Evolutionary conservation across 2,113 vertebrate genomes (phyloP).

Genomic region (Dendrocopos noguchii): DNA sequence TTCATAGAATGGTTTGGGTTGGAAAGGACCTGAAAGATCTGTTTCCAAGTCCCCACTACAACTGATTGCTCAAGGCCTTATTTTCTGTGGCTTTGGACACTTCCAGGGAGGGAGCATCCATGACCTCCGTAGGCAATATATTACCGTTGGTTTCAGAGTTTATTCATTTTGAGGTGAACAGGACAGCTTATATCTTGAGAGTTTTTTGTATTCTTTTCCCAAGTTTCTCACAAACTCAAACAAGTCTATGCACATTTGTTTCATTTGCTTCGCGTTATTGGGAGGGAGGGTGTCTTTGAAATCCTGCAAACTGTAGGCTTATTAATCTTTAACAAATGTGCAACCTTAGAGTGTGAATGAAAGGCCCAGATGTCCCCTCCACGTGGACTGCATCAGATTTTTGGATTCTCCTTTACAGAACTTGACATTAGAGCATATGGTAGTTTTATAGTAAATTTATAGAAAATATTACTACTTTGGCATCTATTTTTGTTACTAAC

Average conservation of each 20-base stretch:
- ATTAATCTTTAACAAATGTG: not conserved
- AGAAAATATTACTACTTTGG: not conserved
- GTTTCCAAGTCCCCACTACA: too few relatives aligned
- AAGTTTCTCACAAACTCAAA: not conserved
- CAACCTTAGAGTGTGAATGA: not conserved
- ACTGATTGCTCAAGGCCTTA: too few relatives aligned
- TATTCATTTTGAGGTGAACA: not conserved
- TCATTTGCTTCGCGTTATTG: not conserved
- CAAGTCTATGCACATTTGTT: not conserved
- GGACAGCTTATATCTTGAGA: not conserved
- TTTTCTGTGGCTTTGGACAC: too few relatives aligned
- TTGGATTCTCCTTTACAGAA: not conserved
- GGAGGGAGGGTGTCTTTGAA: not conserved
- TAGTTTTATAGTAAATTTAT: not conserved
- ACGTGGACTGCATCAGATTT: not conserved
- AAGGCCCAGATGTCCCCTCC: not conserved
- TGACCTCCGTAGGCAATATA: too few relatives aligned
- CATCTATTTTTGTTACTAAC: not conserved
- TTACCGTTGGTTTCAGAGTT: not conserved
- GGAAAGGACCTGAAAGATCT: too few relatives aligned
- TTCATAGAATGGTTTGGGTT: too few relatives aligned
- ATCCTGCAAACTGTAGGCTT: not conserved
- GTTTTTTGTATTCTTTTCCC: not conserved
- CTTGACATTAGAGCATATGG: not conserved
- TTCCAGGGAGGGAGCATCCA: too few relatives aligned